Evolutionary conservation across 2,797 vertebrate genomes (phyloP).

Genomic region (Falco concolor): DNA sequence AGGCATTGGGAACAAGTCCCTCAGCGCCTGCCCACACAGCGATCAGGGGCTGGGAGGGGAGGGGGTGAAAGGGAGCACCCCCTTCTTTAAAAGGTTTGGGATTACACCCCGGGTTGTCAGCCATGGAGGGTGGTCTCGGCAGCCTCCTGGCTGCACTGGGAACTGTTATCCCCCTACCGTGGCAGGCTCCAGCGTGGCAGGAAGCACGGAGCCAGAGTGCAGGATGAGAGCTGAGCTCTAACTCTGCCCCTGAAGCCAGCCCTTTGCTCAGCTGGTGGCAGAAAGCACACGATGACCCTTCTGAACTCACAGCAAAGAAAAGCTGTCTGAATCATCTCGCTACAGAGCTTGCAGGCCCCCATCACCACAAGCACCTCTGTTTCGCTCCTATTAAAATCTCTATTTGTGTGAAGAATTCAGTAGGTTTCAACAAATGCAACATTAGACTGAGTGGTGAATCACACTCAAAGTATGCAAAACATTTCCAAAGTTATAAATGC

Average conservation of each 20-base stretch:
- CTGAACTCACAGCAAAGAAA: background rate
- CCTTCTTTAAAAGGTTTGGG: background rate
- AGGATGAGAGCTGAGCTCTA: background rate
- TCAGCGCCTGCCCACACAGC: background rate
- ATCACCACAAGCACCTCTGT: background rate
- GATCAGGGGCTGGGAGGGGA: background rate
- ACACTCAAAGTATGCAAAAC: background rate
- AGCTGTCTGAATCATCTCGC: background rate
- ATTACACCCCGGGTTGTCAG: background rate
- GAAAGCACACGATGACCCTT: background rate
- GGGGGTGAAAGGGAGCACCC: background rate
- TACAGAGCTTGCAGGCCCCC: background rate
- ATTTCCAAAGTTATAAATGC: background rate
- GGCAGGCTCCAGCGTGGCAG: background rate
- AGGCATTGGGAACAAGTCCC: background rate
- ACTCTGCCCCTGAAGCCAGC: background rate
- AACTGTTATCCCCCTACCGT: background rate
- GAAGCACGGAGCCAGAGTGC: background rate
- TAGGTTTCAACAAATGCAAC: background rate
- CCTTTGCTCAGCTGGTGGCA: background rate
- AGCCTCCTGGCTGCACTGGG: fast-evolving
- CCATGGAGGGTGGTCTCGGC: background rate
- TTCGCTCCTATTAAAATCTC: background rate
- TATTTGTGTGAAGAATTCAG: background rate
- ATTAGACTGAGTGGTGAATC: background rate